Conservation (phyloP, 2,113 vertebrate species). For the Varanus komodoensis region DNA sequence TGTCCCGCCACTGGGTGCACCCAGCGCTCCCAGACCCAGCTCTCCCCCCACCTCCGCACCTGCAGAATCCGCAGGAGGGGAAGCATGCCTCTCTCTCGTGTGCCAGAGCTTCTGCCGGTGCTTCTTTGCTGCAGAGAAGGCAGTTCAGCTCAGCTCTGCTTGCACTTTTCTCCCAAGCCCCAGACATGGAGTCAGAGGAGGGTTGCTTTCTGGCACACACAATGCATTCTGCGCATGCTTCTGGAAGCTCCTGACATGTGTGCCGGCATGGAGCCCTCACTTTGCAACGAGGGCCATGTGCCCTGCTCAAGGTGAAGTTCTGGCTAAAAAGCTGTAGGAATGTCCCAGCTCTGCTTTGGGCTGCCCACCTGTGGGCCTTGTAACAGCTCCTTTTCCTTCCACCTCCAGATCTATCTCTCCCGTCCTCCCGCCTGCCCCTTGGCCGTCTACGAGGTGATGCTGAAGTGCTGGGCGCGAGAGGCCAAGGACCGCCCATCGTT, state of each 20-base stretch:
- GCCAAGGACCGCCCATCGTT: constrained; percentile 90
- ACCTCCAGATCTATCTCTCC: constrained; percentile 84
- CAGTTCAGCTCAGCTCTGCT: too few relatives aligned
- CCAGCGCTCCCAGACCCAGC: background rate
- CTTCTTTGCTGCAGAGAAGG: too few relatives aligned
- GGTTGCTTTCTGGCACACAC: background rate
- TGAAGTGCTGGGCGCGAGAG: constrained; percentile 92
- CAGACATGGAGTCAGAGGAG: background rate
- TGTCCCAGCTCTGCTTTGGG: background rate
- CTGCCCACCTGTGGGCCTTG: background rate
- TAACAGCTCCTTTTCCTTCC: background rate
- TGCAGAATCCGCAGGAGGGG: background rate
- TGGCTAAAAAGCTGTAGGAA: background rate
- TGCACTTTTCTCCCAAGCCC: too few relatives aligned
- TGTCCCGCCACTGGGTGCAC: background rate
- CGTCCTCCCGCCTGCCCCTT: constrained; percentile 87
- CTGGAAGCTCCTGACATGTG: background rate
- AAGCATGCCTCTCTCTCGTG: background rate
- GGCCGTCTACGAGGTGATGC: constrained; percentile 90
- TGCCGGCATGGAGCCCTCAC: background rate
- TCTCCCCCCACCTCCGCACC: background rate
- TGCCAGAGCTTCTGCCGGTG: too few relatives aligned
- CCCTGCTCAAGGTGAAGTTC: background rate
- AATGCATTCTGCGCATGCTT: background rate
- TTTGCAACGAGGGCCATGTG: background rate